Evolutionary conservation across 1,140 invertebrate species (phyloP).

Genomic region (Neodiprion fabricii): DNA sequence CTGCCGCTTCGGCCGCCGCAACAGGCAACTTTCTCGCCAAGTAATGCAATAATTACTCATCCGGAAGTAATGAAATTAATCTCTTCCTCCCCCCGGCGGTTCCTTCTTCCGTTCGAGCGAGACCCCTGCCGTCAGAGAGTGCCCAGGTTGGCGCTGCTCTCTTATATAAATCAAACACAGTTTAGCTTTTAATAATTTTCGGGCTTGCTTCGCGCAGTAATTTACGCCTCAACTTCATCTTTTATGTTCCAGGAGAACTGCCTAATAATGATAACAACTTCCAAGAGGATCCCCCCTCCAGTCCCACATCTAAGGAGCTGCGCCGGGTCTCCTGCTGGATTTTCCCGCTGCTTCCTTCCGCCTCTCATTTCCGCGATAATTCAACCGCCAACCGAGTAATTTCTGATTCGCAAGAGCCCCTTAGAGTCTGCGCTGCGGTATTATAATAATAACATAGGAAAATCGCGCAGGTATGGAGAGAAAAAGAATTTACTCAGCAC

Average conservation of each 20-base stretch:
- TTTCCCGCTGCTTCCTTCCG: not conserved
- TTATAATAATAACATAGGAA: no score
- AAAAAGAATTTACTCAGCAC: no score
- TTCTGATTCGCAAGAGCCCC: not conserved
- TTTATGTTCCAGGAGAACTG: constrained; percentile 35
- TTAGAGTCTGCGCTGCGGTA: no score
- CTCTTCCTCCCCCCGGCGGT: constrained; percentile 25
- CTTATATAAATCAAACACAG: constrained; percentile 57
- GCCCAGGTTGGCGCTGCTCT: constrained; percentile 42
- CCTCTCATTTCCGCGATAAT: constrained; percentile 4
- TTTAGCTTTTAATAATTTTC: constrained; percentile 59
- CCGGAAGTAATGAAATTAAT: constrained; percentile 60
- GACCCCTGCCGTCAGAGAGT: not conserved
- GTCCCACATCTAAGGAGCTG: not conserved
- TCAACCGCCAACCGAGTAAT: constrained; percentile 4
- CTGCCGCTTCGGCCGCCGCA: not conserved
- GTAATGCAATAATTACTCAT: constrained; percentile 55
- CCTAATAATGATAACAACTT: constrained; percentile 25
- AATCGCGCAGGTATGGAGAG: no score
- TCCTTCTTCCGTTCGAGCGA: not conserved
- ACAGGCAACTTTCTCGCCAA: constrained; percentile 41
- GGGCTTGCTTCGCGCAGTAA: constrained; percentile 36
- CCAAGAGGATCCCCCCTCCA: not conserved
- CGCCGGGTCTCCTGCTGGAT: not conserved
- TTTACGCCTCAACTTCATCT: constrained; percentile 48